Evolutionary conservation across 2,113 vertebrate species (phyloP).

Genomic region (Passerina amoena): DNA sequence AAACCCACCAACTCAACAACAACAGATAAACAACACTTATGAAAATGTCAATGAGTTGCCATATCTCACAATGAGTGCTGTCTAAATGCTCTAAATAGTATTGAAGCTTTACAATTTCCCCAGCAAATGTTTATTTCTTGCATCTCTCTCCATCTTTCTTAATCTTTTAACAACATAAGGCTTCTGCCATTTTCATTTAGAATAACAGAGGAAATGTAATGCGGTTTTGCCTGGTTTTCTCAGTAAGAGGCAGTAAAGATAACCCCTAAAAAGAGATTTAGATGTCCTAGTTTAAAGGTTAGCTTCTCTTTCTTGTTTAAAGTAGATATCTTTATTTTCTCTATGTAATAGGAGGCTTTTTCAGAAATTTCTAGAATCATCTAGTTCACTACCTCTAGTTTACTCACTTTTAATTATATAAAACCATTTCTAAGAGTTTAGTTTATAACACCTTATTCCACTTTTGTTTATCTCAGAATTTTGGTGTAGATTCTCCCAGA

Average conservation of each 20-base stretch:
- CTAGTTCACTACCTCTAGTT: not conserved
- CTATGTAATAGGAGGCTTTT: not conserved
- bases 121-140: not conserved
- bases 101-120: not conserved
- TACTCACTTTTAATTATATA: not conserved
- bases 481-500: not conserved
- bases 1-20: not conserved
- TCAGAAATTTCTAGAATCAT: not conserved
- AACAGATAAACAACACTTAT: not conserved
- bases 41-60: slow-evolving; percentile 17
- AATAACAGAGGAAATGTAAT: not conserved
- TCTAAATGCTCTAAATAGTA: not conserved
- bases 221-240: not conserved
- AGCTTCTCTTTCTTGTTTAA: not conserved
- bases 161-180: not conserved
- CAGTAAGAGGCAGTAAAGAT: not conserved
- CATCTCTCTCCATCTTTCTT: not conserved
- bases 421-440: not conserved
- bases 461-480: not conserved
- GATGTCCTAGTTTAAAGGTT: not conserved
- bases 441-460: not conserved
- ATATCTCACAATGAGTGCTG: not conserved
- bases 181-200: not conserved
- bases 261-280: not conserved
- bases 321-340: not conserved